These are phyloP conservation scores for Sepioteuthis lessoniana DNA, from an alignment of 2,888 invertebrate genomes.

Conservation along the genomic window DNA sequence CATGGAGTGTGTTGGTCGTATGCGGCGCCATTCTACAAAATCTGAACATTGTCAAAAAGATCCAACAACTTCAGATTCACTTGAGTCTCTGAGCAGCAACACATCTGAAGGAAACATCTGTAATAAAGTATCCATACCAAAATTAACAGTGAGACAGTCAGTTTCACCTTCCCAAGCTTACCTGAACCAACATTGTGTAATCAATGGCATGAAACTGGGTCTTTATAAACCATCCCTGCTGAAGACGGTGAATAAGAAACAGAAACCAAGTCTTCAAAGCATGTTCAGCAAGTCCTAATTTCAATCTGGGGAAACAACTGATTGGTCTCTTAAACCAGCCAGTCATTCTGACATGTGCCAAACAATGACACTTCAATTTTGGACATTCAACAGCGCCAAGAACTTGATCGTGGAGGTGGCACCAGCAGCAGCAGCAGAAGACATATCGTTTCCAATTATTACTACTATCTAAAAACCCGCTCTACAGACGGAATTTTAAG, in stretches of 20 bases:
- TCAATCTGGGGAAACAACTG: neutral
- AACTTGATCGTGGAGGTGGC: neutral
- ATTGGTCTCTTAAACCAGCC: neutral
- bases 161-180: conserved; percentile 73
- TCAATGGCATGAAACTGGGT: conserved; percentile 72
- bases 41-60: neutral
- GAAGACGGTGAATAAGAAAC: conserved; percentile 61
- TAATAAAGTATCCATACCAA: conserved; percentile 14
- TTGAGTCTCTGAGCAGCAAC: conserved; percentile 41
- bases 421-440: neutral
- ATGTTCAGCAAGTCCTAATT: conserved; percentile 25
- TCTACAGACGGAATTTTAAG: too few species aligned
- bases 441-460: neutral
- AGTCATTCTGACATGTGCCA: neutral
- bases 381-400: conserved; percentile 13
- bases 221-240: conserved; percentile 68
- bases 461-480: neutral
- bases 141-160: conserved; percentile 60
- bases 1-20: neutral
- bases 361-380: neutral
- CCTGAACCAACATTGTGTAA: conserved; percentile 69
- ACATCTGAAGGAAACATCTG: neutral
- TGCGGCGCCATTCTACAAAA: conserved; percentile 25
- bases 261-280: conserved; percentile 52
- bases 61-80: neutral